phyloP scores from a whole-genome alignment of 2,113 vertebrate species.

The Microcebus jonahi region DNA sequence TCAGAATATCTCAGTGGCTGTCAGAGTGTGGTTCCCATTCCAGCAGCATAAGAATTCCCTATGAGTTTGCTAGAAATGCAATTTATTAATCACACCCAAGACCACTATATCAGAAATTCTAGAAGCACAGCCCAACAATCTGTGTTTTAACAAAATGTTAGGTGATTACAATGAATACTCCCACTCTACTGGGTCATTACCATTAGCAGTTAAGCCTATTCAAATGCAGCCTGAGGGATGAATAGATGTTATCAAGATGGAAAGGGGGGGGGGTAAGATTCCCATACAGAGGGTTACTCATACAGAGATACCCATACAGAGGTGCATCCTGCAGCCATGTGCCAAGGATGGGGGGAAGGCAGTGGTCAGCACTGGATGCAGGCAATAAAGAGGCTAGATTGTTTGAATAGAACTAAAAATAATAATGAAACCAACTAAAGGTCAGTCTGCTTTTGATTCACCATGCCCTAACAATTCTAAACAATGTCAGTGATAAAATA shows the following conservation, averaged over 20 bases:
- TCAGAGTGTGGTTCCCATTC: neutral
- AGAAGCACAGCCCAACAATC: neutral
- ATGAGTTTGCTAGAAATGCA: neutral
- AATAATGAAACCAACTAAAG: neutral
- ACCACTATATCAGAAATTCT: neutral
- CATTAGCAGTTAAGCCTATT: neutral
- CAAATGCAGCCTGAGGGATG: neutral
- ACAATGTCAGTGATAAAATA: neutral
- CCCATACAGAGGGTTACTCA: no score
- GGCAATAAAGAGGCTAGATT: neutral
- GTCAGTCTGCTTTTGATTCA: neutral
- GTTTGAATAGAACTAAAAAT: neutral
- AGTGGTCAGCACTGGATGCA: neutral
- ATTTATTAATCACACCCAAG: neutral
- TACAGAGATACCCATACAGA: neutral
- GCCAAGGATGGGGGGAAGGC: neutral
- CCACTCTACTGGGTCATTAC: neutral
- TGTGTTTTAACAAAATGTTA: neutral
- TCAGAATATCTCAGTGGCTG: neutral
- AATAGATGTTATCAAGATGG: neutral
- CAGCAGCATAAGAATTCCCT: neutral
- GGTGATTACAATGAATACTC: neutral
- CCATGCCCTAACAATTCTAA: neutral
- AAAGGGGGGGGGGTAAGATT: neutral
- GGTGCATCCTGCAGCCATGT: neutral